Conservation (phyloP, 1,140 invertebrate genomes). For the Saxidomus purpurata region DNA sequence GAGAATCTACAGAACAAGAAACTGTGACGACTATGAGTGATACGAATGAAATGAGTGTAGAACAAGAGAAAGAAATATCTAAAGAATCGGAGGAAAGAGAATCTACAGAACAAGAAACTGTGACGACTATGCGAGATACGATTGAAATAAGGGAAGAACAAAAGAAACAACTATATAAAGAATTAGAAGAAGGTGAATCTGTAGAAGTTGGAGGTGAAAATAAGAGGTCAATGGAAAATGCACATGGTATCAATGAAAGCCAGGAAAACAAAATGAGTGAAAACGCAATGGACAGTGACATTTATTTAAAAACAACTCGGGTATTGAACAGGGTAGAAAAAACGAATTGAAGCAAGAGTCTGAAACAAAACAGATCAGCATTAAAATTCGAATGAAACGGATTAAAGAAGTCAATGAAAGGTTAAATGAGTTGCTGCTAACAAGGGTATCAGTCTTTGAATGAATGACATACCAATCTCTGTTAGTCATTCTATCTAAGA, state of each 20-base stretch:
- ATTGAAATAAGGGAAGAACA: background rate
- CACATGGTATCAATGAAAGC: too few relatives aligned
- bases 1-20: too few relatives aligned
- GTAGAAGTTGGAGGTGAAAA: background rate
- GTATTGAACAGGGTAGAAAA: background rate
- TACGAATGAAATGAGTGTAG: too few relatives aligned
- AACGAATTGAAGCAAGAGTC: background rate
- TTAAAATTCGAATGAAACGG: conserved; percentile 31
- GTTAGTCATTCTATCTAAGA: background rate
- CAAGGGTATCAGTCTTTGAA: conserved; percentile 30
- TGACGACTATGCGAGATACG: background rate
- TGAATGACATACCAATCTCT: conserved; percentile 35
- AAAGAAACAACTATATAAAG: background rate
- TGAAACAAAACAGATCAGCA: background rate
- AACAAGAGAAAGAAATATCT: too few relatives aligned
- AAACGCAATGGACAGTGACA: conserved; percentile 15
- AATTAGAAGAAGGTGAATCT: background rate
- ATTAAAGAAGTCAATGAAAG: conserved; percentile 27
- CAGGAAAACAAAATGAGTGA: background rate
- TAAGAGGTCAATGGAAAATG: background rate
- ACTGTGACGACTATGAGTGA: too few relatives aligned
- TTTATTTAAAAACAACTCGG: conserved; percentile 7
- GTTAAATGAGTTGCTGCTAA: conserved; percentile 31
- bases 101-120: too few relatives aligned
- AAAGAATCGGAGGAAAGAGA: too few relatives aligned